These are phyloP conservation scores for Maniola hyperantus DNA, from an alignment of 2,888 invertebrate genomes.

Conservation along the genomic window DNA sequence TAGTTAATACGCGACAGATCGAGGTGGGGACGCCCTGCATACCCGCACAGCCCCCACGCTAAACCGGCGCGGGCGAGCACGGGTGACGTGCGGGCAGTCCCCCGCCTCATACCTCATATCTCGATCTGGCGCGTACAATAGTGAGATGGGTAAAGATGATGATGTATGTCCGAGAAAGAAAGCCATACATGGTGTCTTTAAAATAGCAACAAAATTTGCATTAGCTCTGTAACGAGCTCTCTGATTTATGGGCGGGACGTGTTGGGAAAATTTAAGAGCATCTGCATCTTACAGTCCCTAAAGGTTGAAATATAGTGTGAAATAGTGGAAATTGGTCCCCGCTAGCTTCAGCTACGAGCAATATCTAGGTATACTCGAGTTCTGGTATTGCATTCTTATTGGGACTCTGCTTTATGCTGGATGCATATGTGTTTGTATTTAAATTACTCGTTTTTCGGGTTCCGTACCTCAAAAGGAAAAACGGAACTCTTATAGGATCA, in stretches of 20 bases:
- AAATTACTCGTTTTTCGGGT: too few relatives aligned
- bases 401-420: neutral
- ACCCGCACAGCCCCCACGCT: too few relatives aligned
- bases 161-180: neutral
- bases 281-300: conserved; percentile 30
- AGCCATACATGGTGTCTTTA: neutral
- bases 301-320: conserved; percentile 28
- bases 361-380: neutral
- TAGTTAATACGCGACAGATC: too few relatives aligned
- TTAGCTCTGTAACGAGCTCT: conserved; percentile 39
- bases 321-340: conserved; percentile 13
- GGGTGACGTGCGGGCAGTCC: too few relatives aligned
- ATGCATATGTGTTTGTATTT: too few relatives aligned
- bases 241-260: conserved; percentile 42
- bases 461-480: too few relatives aligned
- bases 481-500: too few relatives aligned
- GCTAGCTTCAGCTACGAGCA: conserved; percentile 2
- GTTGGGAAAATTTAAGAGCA: conserved; percentile 40
- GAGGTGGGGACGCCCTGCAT: too few relatives aligned
- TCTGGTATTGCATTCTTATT: neutral
- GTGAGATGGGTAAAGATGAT: neutral
- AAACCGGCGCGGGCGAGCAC: too few relatives aligned
- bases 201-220: conserved; percentile 40
- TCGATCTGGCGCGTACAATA: too few relatives aligned
- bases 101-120: too few relatives aligned